These are phyloP conservation scores for Muscina levida DNA, from an alignment of 2,888 invertebrate genomes.

Conservation along the genomic window DNA sequence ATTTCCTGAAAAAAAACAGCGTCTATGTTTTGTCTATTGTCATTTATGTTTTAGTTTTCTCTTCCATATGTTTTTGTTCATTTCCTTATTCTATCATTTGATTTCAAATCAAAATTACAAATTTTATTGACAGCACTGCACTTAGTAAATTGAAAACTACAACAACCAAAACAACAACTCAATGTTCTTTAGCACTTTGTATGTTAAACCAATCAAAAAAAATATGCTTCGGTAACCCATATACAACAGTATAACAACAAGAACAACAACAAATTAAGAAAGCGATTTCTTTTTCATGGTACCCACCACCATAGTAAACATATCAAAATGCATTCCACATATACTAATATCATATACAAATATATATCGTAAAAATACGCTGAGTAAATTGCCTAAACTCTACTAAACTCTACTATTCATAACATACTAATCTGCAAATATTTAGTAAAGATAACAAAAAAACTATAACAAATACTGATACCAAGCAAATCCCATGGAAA, in stretches of 20 bases:
- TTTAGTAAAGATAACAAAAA: neutral
- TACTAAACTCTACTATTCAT: slow-evolving; percentile 7
- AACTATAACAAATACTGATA: neutral
- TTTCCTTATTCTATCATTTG: slow-evolving; percentile 15
- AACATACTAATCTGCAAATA: slow-evolving; percentile 7
- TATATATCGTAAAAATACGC: too few relatives aligned
- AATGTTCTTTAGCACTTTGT: slow-evolving; percentile 44
- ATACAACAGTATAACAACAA: too few relatives aligned
- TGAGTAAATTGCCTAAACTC: too few relatives aligned
- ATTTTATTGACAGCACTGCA: slow-evolving; percentile 52
- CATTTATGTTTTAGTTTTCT: slow-evolving; percentile 21
- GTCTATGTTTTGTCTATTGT: too few relatives aligned
- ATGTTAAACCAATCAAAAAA: neutral
- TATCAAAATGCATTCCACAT: too few relatives aligned
- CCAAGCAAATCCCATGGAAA: neutral
- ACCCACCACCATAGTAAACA: too few relatives aligned
- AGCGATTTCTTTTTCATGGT: too few relatives aligned
- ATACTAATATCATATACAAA: too few relatives aligned
- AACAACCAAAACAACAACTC: slow-evolving; percentile 17
- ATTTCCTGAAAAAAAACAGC: slow-evolving; percentile 29
- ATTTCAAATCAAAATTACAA: slow-evolving; percentile 35
- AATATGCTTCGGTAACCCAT: slow-evolving; percentile 50
- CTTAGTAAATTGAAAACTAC: slow-evolving; percentile 44
- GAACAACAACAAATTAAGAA: slow-evolving; percentile 21
- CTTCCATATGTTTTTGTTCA: slow-evolving; percentile 26